Conservation (phyloP, 2,888 invertebrate species). For the Germaria angustata region DNA sequence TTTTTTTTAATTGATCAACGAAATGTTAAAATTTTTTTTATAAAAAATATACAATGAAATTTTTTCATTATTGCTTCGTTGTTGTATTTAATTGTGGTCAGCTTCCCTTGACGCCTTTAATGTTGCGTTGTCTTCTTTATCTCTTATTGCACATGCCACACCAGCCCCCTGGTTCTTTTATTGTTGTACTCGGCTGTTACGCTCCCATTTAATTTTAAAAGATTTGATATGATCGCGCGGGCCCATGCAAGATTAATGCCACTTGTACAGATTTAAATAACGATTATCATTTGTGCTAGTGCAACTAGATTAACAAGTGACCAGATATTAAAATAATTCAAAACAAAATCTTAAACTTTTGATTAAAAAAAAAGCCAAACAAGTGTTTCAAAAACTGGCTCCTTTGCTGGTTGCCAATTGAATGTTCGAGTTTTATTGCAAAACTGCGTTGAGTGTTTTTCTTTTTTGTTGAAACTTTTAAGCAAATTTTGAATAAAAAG, state of each 20-base stretch:
- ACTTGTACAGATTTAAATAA: slow-evolving; percentile 95
- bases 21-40: no score
- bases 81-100: no score
- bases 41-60: no score
- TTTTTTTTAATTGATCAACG: no score
- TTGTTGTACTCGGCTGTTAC: slow-evolving; percentile 92
- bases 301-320: slow-evolving; percentile 89
- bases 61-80: no score
- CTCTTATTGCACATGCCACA: slow-evolving; percentile 66
- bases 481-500: not conserved
- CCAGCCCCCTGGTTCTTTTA: slow-evolving; percentile 85
- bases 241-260: slow-evolving; percentile 93
- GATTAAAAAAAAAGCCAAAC: slow-evolving; percentile 29
- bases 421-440: not conserved
- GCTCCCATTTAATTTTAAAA: slow-evolving; percentile 90
- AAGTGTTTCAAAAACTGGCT: slow-evolving; percentile 44
- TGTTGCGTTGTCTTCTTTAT: slow-evolving; percentile 52
- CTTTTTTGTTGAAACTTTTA: not conserved
- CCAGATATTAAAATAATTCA: slow-evolving; percentile 29
- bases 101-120: slow-evolving; percentile 59
- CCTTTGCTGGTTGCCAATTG: not conserved
- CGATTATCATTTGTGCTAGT: slow-evolving; percentile 95
- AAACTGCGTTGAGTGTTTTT: slow-evolving; percentile 22
- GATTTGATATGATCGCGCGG: slow-evolving; percentile 94
- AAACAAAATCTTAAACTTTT: slow-evolving; percentile 25